These are phyloP conservation scores for Morelia viridis DNA, from an alignment of 2,797 vertebrate genomes.

Conservation along the genomic window DNA sequence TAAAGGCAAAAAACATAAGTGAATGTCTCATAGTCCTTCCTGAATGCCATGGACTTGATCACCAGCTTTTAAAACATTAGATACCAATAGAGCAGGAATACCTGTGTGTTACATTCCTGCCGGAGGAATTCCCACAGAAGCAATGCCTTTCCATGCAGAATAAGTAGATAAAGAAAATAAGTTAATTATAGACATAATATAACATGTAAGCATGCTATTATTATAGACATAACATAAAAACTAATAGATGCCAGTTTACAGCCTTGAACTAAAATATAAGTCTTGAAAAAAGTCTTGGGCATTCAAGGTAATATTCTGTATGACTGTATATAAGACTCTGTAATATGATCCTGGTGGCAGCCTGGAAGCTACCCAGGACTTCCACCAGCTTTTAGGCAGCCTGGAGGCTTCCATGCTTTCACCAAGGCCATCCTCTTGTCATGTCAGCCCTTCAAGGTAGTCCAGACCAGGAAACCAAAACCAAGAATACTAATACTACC, in stretches of 20 bases:
- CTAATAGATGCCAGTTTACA: background rate
- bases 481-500: no score
- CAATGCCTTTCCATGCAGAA: background rate
- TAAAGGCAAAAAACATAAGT: background rate
- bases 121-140: no score
- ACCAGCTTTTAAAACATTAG: background rate
- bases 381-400: no score
- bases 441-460: no score
- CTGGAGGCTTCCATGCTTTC: no score
- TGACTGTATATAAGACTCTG: background rate
- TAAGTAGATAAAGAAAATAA: background rate
- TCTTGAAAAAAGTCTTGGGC: background rate
- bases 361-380: no score
- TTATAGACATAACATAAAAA: background rate
- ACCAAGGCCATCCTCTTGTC: no score
- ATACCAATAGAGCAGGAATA: no score
- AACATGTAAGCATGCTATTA: no score
- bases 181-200: background rate
- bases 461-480: no score
- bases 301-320: background rate
- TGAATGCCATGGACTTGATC: background rate
- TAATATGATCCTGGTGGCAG: no score
- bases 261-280: background rate
- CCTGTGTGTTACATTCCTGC: no score
- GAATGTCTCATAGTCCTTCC: background rate